Base-by-base conservation (phyloP, 2,113 vertebrate species). In the Cheilinus undulatus region DNA sequence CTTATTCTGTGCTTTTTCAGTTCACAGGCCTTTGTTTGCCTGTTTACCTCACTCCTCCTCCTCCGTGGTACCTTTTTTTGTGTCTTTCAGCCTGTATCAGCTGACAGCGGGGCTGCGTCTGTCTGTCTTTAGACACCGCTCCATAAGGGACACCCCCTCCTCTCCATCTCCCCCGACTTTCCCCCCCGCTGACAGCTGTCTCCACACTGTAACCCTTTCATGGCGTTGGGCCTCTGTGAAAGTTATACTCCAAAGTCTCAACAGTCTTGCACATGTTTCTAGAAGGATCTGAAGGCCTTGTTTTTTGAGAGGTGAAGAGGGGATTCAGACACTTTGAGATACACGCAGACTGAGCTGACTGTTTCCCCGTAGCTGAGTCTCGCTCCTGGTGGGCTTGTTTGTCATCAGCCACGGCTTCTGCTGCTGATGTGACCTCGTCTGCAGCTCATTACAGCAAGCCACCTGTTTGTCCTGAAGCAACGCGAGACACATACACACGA, bases 381-480 rank as follows among this genome's bases (percentile, higher is more conserved):
- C 34, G 49, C 57, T 86, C 84, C 90, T 83, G 88, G 85, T 86
- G 88, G 82, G 85, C 84, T 76, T 88, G 91, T 89, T 91, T 91
- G 90, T 88, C 86, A 79, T 88, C 86, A 50, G 85, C 50, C 71
- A 78, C 79, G 36, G 79, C 83, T 67, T 82, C 82, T 87, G 76
- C 80, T 85, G 89, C 89, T 92, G 90, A 90, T 86, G 87, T 85
- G 88, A 85, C 88, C 83, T 73, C 49, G 88, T 89, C 86, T 88
- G 89, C 88, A 88, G 84, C 91, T 93, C 92, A 92, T 93, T 93
- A 93, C 90, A 86, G 84, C 86, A 38, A 68, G 81, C 92, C 93
- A 93, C 93, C 92, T 93, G 93, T 93, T 94, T 93, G 86, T 93
- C 90, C 91, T 30, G 84, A 56, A 91, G 90, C 92, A 74, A 84